Percentiles rank a stretch among this genome's conserved stretches.
phyloP scores from a whole-genome alignment of 2,797 vertebrate genomes.

The Tadarida brasiliensis region DNA sequence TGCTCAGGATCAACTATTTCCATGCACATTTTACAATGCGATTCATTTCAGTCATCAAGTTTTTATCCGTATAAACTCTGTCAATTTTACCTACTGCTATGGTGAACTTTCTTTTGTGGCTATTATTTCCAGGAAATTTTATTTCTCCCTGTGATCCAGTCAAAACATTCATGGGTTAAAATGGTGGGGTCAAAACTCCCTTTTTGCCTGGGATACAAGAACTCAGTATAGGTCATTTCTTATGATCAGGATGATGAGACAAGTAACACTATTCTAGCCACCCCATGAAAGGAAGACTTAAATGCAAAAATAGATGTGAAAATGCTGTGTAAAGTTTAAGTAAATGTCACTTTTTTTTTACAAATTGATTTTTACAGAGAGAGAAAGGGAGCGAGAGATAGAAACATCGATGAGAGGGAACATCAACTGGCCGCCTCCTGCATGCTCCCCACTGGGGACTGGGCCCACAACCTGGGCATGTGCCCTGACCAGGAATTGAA shows the following conservation, averaged over 20 bases:
- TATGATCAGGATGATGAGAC: not conserved
- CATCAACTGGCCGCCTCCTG: too few relatives aligned
- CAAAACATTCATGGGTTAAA: slow-evolving; percentile 10
- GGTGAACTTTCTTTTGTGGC: not conserved
- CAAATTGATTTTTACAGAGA: too few relatives aligned
- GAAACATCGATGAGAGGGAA: too few relatives aligned
- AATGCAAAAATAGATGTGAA: not conserved
- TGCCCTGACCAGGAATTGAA: too few relatives aligned
- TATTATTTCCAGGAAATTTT: not conserved
- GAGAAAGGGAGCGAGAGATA: too few relatives aligned
- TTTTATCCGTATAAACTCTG: slow-evolving; percentile 11
- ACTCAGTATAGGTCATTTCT: slow-evolving; percentile 7
- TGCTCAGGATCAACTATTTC: not conserved
- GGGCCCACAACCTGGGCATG: too few relatives aligned
- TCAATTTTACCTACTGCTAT: not conserved
- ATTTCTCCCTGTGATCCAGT: not conserved
- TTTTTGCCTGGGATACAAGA: not conserved
- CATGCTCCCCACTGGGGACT: too few relatives aligned
- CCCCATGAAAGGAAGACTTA: not conserved
- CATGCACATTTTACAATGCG: not conserved
- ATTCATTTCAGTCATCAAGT: not conserved
- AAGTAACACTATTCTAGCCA: not conserved
- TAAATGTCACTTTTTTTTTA: not conserved
- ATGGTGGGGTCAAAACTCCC: not conserved
- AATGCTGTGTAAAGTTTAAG: slow-evolving; percentile 40